Percentiles rank a stretch among this genome's conserved stretches.
Evolutionary conservation across 2,797 vertebrate genomes (phyloP).

Genomic region (Oreochromis mossambicus): DNA sequence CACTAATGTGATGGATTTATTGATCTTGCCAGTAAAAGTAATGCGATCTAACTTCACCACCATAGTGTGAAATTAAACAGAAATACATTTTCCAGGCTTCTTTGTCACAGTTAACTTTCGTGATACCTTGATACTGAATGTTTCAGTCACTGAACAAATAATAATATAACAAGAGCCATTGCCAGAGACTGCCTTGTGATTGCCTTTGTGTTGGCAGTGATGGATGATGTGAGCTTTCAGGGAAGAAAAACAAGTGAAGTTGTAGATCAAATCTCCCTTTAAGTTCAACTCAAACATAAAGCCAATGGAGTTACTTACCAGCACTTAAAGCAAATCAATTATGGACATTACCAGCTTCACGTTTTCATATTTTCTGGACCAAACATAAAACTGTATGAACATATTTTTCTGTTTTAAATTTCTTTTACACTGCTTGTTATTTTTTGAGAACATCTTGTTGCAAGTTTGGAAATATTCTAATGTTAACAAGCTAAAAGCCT

Average conservation of each 20-base stretch:
- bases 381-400: neutral
- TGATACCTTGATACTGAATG: rapidly evolving
- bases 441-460: neutral
- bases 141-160: neutral
- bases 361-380: neutral
- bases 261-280: neutral
- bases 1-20: neutral
- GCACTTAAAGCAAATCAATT: neutral
- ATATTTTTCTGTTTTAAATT: neutral
- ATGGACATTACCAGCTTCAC: neutral
- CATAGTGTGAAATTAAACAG: neutral
- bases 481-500: neutral
- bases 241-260: neutral
- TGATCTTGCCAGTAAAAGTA: neutral
- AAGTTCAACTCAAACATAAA: neutral
- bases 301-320: rapidly evolving
- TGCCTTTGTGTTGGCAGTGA: neutral
- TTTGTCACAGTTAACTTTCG: neutral
- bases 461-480: neutral
- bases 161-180: neutral
- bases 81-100: neutral
- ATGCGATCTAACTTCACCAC: neutral
- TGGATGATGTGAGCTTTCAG: neutral
- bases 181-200: neutral
- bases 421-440: rapidly evolving